Conservation (phyloP, 2,888 invertebrate genomes). For the Phalera bucephala region DNA sequence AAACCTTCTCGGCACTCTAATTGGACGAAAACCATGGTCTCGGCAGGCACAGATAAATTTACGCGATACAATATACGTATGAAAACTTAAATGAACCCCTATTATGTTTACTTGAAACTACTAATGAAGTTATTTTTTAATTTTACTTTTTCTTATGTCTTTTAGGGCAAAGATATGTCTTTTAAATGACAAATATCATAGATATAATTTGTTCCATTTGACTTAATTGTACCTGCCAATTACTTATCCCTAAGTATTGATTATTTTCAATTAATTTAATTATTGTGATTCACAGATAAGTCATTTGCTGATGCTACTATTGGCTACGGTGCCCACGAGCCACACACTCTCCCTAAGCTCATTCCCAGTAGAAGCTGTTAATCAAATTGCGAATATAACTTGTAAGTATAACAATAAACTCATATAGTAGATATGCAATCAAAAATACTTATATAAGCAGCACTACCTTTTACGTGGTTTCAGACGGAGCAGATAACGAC, state of each 20-base stretch:
- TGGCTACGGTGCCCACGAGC: constrained; percentile 10
- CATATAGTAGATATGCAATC: constrained; percentile 7
- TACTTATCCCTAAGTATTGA: no score
- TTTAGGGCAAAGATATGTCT: no score
- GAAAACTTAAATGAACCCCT: background rate
- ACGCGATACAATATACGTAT: background rate
- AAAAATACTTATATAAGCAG: constrained; percentile 1
- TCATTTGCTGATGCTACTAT: constrained; percentile 14
- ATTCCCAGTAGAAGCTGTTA: constrained; percentile 16
- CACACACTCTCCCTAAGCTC: constrained; percentile 23
- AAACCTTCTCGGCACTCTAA: constrained; percentile 56
- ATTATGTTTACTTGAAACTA: background rate
- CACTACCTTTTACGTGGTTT: constrained; percentile 27
- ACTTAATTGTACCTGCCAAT: no score
- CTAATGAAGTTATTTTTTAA: background rate
- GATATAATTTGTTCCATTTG: no score
- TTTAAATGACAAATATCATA: no score
- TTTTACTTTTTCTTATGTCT: no score
- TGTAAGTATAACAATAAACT: constrained; percentile 32
- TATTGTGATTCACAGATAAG: background rate
- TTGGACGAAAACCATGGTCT: constrained; percentile 52
- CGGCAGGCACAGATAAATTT: constrained; percentile 15
- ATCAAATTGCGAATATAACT: constrained; percentile 35
- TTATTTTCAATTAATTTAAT: no score
- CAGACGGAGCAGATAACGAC: constrained; percentile 52